Evolutionary conservation across 37 sponge, comb jelly and placozoan genomes (phyloP).

Genomic region (Halichondria panicea): DNA sequence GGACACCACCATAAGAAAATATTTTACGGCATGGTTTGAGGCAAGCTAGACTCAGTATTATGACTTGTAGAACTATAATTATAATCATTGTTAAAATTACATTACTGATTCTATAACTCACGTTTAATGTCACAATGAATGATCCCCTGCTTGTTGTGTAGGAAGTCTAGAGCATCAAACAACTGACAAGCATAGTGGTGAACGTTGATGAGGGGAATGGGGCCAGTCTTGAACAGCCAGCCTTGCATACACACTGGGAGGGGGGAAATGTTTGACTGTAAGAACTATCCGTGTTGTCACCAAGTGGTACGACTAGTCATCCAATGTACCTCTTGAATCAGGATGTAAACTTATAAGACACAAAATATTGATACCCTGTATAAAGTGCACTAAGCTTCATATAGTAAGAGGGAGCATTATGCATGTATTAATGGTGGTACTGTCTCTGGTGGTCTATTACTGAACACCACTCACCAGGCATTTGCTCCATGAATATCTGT

Average conservation of each 20-base stretch:
- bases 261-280: not conserved
- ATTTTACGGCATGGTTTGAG: not conserved
- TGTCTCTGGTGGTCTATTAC: too few relatives aligned
- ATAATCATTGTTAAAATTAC: not conserved
- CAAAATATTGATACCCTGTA: too few relatives aligned
- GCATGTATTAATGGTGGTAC: too few relatives aligned
- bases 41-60: not conserved
- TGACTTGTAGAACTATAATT: not conserved
- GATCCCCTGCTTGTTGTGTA: conserved; percentile 38
- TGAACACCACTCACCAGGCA: conserved; percentile 56
- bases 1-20: too few relatives aligned
- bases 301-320: not conserved
- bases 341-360: too few relatives aligned
- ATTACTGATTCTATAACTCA: conserved; percentile 9
- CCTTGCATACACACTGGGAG: conserved; percentile 43
- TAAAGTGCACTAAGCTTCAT: too few relatives aligned
- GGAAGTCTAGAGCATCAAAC: conserved; percentile 68
- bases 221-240: conserved; percentile 40
- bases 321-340: too few relatives aligned
- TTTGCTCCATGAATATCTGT: conserved; percentile 63
- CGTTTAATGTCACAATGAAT: conserved; percentile 75
- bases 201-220: conserved; percentile 25
- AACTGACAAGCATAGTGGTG: conserved; percentile 60
- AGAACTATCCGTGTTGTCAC: too few relatives aligned
- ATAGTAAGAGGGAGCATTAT: too few relatives aligned